Conservation (phyloP, 2,113 vertebrate species). For the Oophaga pumilio region DNA sequence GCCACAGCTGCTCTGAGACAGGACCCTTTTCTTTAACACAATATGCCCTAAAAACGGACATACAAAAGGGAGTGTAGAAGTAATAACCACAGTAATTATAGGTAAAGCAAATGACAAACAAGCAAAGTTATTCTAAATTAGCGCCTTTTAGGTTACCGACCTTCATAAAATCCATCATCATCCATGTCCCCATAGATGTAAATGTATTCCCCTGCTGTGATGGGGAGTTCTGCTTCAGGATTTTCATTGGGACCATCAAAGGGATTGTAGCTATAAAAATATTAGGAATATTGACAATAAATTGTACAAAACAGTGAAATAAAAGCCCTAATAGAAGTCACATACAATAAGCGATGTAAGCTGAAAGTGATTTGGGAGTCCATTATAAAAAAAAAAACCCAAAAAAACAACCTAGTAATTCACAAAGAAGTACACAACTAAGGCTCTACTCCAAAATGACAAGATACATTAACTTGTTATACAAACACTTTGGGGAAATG, state of each 20-base stretch:
- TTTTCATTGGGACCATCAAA: conserved; percentile 97
- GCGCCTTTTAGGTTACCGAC: conserved; percentile 63
- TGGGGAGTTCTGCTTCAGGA: conserved; percentile 93
- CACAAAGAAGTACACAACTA: neutral
- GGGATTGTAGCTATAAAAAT: conserved; percentile 90
- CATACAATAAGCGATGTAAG: neutral
- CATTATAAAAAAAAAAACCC: neutral
- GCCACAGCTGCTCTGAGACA: neutral
- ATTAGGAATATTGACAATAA: no score
- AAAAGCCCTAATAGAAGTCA: neutral
- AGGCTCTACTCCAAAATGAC: no score
- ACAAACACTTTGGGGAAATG: no score
- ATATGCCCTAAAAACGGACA: neutral
- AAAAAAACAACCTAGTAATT: neutral
- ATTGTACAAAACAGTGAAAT: neutral
- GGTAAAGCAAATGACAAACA: neutral
- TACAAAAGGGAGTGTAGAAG: neutral
- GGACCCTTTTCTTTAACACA: neutral
- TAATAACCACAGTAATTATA: neutral
- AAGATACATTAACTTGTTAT: no score
- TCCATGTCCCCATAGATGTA: conserved; percentile 97
- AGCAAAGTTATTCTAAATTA: neutral
- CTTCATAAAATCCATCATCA: conserved; percentile 98
- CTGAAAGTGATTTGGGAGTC: neutral
- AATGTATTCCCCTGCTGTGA: conserved; percentile 96